phyloP scores from a whole-genome alignment of 2,797 vertebrate genomes.

The Rhadinocentrus ornatus region DNA sequence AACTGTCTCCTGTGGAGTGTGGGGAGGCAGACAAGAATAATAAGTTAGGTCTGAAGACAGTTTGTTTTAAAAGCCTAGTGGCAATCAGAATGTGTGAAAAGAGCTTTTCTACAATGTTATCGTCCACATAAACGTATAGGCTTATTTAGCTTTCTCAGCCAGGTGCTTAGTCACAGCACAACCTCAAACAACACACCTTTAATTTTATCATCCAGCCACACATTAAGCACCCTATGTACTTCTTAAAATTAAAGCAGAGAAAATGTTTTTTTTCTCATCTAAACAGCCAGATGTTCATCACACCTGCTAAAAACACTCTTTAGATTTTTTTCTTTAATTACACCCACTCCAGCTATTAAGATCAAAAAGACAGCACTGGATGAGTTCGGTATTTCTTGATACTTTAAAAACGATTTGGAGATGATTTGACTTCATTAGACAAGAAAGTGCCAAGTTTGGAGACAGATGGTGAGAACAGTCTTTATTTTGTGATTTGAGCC shows the following conservation, averaged over 20 bases:
- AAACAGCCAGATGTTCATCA: constrained; percentile 75
- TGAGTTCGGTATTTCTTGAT: constrained; percentile 52
- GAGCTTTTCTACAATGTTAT: constrained; percentile 12
- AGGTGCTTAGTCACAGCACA: constrained; percentile 23
- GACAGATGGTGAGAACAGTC: constrained; percentile 73
- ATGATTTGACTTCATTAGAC: constrained; percentile 69
- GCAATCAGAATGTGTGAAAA: constrained; percentile 32
- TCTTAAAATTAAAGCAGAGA: constrained; percentile 61
- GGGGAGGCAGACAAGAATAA: constrained; percentile 22
- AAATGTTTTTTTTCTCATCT: constrained; percentile 38
- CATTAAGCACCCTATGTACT: constrained; percentile 39
- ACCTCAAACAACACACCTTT: constrained; percentile 13
- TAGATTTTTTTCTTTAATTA: constrained; percentile 65
- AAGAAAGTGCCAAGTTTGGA: constrained; percentile 53
- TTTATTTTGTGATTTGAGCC: constrained; percentile 67
- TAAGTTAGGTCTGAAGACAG: constrained; percentile 28
- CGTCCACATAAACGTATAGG: constrained; percentile 6
- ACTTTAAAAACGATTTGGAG: constrained; percentile 44
- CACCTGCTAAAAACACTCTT: constrained; percentile 73
- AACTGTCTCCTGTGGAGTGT: constrained; percentile 89
- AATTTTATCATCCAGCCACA: constrained; percentile 43
- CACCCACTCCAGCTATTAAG: constrained; percentile 71
- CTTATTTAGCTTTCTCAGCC: constrained; percentile 8
- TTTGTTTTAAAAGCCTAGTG: constrained; percentile 21
- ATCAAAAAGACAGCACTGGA: constrained; percentile 69